These are phyloP conservation scores for Vandiemenella viatica DNA, from an alignment of 2,888 invertebrate genomes.

Conservation along the genomic window DNA sequence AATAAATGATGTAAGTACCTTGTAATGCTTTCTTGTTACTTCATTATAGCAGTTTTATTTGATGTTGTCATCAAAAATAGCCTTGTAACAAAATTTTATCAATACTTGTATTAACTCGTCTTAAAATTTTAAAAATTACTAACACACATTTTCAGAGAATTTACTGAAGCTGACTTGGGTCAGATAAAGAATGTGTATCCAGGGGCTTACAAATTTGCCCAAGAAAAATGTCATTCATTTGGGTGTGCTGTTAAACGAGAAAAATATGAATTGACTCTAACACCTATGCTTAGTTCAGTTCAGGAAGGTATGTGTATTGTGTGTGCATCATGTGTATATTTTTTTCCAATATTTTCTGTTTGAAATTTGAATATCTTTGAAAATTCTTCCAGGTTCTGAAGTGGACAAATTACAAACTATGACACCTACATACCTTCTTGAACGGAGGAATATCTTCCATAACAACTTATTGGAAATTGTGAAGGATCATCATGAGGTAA, in stretches of 20 bases:
- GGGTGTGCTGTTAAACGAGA: constrained; percentile 48
- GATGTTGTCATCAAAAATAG: too few species aligned
- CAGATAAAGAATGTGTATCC: constrained; percentile 74
- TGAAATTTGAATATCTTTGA: too few species aligned
- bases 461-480: constrained; percentile 52
- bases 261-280: constrained; percentile 53
- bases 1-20: too few species aligned
- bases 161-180: constrained; percentile 59
- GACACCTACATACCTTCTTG: constrained; percentile 57
- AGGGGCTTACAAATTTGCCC: constrained; percentile 56
- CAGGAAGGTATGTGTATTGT: too few species aligned
- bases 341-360: too few species aligned
- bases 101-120: too few species aligned
- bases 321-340: too few species aligned
- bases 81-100: too few species aligned
- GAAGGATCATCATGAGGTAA: constrained; percentile 50
- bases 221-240: constrained; percentile 57
- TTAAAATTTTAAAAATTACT: too few species aligned
- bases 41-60: too few species aligned
- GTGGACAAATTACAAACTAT: constrained; percentile 30
- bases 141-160: constrained; percentile 46
- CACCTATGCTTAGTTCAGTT: constrained; percentile 45
- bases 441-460: constrained; percentile 59
- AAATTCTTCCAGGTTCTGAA: neutral
- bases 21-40: too few species aligned